Base-by-base conservation (phyloP, 2,888 invertebrate genomes). In the Cryptosula pallasiana region DNA sequence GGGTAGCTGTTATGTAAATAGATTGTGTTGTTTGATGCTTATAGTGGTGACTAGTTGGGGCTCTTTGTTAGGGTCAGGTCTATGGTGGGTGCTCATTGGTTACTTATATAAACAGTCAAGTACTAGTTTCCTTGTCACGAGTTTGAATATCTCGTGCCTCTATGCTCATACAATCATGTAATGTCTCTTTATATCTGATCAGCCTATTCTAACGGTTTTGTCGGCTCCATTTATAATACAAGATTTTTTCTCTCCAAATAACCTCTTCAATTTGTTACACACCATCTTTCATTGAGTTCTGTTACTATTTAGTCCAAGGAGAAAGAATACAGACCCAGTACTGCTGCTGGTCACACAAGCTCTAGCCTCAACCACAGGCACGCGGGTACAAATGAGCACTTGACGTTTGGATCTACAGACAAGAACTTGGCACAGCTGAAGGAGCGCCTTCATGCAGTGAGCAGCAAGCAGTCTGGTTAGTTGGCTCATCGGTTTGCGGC, bases 301-400 rank as follows among this genome's bases (percentile, higher is more conserved):
- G n/a, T 45, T 45, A 45, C 20, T 5, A 13, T 57, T 23, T 57
- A 57, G 57, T 9, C 16, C 23, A 57, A 57, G 23, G 25, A n/a
- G 9, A 5, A 34, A n/a, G 63, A 63, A 25, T 27, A 32, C 3
- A 63, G 63, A 63, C 63, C 63, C 13, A 63, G 63, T 32, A 63
- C 63, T 25, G 63, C 63, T 29, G 45, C 45, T 13, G 45, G 45
- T 13, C 45, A 45, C 45, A 45, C 5, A 13, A 45, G 45, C 45
- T n/a, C n/a, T n/a, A n/a, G n/a, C n/a, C n/a, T n/a, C n/a, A n/a
- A n/a, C n/a, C n/a, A n/a, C n/a, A n/a, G n/a, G n/a, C n/a, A n/a
- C n/a, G n/a, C n/a, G n/a, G n/a, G n/a, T n/a, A 45, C 45, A 5
- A 13, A 45, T 45, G 20, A 5, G 5, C 45, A 45, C 20, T 5